A percentile compares a stretch with the other conserved stretches of the same genome.
These are phyloP conservation scores for Micrasema minimum DNA, from an alignment of 1,140 invertebrate species.

Conservation along the genomic window DNA sequence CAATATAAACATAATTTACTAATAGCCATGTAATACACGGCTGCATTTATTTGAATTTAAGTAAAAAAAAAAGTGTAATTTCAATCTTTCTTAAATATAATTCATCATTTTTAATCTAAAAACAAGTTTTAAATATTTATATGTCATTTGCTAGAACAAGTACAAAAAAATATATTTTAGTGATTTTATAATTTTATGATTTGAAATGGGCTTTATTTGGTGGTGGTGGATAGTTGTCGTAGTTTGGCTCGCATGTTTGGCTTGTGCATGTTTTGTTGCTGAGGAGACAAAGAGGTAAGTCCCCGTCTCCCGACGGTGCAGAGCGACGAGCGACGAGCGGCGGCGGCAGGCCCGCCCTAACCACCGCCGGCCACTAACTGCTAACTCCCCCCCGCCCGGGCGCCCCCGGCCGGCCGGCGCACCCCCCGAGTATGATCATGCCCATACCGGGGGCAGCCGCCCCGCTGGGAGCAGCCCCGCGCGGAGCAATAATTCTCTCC, in stretches of 20 bases:
- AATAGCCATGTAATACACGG: no score
- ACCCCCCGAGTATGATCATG: slow-evolving; percentile 45
- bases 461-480: neutral
- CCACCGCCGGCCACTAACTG: slow-evolving; percentile 32
- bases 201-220: neutral
- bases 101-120: no score
- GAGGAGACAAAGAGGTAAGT: slow-evolving; percentile 51
- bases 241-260: slow-evolving; percentile 40
- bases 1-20: no score
- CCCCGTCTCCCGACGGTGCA: slow-evolving; percentile 42
- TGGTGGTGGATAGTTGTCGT: slow-evolving; percentile 6
- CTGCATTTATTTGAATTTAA: no score
- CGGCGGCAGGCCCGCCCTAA: neutral
- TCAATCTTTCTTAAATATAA: no score
- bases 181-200: no score
- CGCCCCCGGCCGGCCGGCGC: neutral
- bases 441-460: slow-evolving; percentile 32
- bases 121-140: no score
- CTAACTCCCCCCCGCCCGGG: slow-evolving; percentile 27
- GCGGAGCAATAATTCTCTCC: slow-evolving; percentile 19
- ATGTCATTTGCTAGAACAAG: no score
- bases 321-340: neutral
- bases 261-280: slow-evolving; percentile 32
- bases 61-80: no score
- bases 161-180: no score